phyloP scores from a whole-genome alignment of 2,113 vertebrate species.

The Chitala chitala region DNA sequence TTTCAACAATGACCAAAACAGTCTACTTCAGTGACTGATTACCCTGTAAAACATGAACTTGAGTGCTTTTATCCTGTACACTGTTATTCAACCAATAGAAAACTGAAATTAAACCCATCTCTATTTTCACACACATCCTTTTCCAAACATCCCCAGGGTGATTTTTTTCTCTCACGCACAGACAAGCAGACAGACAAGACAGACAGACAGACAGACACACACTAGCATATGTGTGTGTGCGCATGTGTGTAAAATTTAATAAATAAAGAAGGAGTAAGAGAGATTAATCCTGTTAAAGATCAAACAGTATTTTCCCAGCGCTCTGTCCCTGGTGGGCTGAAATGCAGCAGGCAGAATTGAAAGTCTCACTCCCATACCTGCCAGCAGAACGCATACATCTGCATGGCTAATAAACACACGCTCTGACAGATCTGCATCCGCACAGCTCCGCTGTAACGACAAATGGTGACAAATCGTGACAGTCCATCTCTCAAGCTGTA shows the following conservation, averaged over 20 bases:
- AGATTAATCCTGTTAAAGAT: constrained; percentile 64
- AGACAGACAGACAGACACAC: too few relatives aligned
- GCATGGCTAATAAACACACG: background rate
- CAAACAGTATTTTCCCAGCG: constrained; percentile 46
- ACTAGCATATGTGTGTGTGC: constrained; percentile 19
- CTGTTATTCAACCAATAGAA: too few relatives aligned
- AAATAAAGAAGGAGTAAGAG: constrained; percentile 51
- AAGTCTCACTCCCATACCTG: background rate
- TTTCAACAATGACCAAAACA: too few relatives aligned
- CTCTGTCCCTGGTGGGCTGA: constrained; percentile 23
- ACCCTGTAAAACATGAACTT: too few relatives aligned
- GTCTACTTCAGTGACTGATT: too few relatives aligned
- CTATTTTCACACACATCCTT: too few relatives aligned
- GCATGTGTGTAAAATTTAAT: constrained; percentile 50
- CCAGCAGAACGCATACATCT: background rate
- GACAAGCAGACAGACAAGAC: too few relatives aligned
- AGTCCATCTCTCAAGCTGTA: background rate
- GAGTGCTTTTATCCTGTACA: too few relatives aligned
- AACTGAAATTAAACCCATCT: too few relatives aligned
- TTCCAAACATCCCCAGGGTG: too few relatives aligned
- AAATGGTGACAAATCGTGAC: background rate
- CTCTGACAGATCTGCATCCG: background rate
- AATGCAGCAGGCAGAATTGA: background rate
- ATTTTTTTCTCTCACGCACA: too few relatives aligned
- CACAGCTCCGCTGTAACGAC: background rate